Evolutionary conservation across 2,888 invertebrate genomes (phyloP), one percentile per base, ranked within the genome.

Genomic region (Argyresthia albistria): DNA sequence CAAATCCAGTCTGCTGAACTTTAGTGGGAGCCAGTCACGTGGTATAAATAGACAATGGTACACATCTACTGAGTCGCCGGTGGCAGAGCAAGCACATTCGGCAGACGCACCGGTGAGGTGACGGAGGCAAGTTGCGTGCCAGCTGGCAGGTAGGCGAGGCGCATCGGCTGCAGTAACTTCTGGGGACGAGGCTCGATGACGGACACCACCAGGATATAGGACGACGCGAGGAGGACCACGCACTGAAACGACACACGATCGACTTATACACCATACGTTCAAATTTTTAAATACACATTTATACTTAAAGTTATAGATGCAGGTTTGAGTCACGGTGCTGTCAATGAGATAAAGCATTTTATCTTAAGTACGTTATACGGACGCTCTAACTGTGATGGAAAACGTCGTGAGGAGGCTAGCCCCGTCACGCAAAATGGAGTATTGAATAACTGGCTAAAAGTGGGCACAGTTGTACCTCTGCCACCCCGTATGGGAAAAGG

Each of bases 221-320:
- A 71, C 4, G 73, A 65, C 56, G 80, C 69, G 59, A 82, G 79
- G 54, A 86, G 56, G 0, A 82, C 76, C 56, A 78, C 73, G 15
- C 80, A 72, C 84, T 86, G 62, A 0, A 50, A 43, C 25, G 6
- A 25, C 2, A 25, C 6, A 25, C 25, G 25, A 25, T 25, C 25
- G 25, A 4, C 25, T 25, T 25, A 25, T 25, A 25, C 25, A 25
- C 6, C 25, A 25, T 25, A 25, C 25, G 6, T 25, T 4, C 25
- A 25, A 4, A 25, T 25, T 25, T 25, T 4, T 25, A 6, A 25
- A 25, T 25, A 25, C 2, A 4, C 25, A 25, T 25, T 25, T 25
- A 25, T 25, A 25, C 6, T 25, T 25, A 25, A n/a, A n/a, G n/a
- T n/a, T n/a, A n/a, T n/a, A n/a, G n/a, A n/a, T n/a, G n/a, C n/a